Percentiles rank a stretch among this genome's conserved stretches.
These are phyloP conservation scores for Pseudochaenichthys georgianus DNA, from an alignment of 2,797 vertebrate genomes.

Conservation along the genomic window DNA sequence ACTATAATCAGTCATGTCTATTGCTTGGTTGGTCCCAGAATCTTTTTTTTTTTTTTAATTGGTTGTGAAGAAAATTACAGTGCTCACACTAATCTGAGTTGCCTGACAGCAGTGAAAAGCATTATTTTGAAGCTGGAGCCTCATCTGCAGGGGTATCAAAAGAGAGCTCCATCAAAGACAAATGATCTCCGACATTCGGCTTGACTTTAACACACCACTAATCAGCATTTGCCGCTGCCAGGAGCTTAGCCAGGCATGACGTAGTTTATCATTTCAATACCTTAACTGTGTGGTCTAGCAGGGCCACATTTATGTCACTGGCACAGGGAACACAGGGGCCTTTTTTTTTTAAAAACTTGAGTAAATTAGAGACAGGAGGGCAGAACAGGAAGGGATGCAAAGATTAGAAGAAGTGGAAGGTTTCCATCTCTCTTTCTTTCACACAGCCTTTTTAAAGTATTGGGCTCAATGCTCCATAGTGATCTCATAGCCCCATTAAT, in stretches of 20 bases:
- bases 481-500: conserved; percentile 45
- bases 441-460: conserved; percentile 22
- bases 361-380: conserved; percentile 60
- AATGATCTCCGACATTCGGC: conserved; percentile 37
- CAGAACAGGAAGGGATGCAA: conserved; percentile 59
- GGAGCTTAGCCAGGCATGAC: conserved; percentile 63
- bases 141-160: conserved; percentile 53
- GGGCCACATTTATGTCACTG: conserved; percentile 54
- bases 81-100: conserved; percentile 32
- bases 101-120: conserved; percentile 42
- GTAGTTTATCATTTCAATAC: conserved; percentile 71
- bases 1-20: conserved; percentile 59
- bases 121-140: conserved; percentile 46
- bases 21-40: conserved; percentile 23
- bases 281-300: conserved; percentile 60
- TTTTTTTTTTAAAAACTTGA: conserved; percentile 46
- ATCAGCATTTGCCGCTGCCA: conserved; percentile 60
- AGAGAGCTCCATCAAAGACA: conserved; percentile 54
- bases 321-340: conserved; percentile 64
- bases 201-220: conserved; percentile 48
- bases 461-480: conserved; percentile 32
- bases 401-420: conserved; percentile 68
- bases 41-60: neutral
- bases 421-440: conserved; percentile 42
- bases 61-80: conserved; percentile 62